Conservation (phyloP, 2,113 vertebrate genomes). For the Proteles cristata region DNA sequence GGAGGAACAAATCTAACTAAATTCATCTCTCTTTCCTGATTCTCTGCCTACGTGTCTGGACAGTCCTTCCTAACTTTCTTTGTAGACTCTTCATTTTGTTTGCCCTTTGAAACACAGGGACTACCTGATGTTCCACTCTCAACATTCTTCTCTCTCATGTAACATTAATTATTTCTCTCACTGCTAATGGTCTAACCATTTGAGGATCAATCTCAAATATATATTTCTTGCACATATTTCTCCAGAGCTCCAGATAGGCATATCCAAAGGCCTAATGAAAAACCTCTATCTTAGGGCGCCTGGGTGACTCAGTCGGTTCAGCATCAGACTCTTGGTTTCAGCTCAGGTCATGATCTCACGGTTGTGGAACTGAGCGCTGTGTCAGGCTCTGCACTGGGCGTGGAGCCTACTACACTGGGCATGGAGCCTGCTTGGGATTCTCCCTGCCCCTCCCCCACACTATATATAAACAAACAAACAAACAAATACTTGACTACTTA, state of each 20-base stretch:
- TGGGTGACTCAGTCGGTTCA: no score
- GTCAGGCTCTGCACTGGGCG: no score
- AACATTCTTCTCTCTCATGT: not conserved
- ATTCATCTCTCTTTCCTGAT: not conserved
- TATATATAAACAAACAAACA: no score
- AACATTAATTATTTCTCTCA: not conserved
- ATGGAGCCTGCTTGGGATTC: no score
- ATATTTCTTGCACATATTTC: not conserved
- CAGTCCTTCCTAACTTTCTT: not conserved
- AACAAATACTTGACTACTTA: no score
- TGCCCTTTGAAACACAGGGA: not conserved
- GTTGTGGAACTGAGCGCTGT: no score
- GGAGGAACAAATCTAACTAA: not conserved
- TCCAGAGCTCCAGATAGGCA: not conserved
- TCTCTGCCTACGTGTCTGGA: not conserved
- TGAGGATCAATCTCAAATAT: not conserved
- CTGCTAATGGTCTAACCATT: not conserved
- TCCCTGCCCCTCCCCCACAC: no score
- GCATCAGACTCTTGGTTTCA: no score
- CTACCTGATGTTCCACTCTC: not conserved
- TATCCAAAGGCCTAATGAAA: conserved; percentile 3
- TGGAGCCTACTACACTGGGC: no score
- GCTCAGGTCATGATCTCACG: no score
- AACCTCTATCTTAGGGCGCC: not conserved
- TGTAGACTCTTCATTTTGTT: not conserved